Percentiles rank a stretch among this genome's conserved stretches.
These are phyloP conservation scores for Centropus unirufus DNA, from an alignment of 2,113 vertebrate species.

Conservation along the genomic window DNA sequence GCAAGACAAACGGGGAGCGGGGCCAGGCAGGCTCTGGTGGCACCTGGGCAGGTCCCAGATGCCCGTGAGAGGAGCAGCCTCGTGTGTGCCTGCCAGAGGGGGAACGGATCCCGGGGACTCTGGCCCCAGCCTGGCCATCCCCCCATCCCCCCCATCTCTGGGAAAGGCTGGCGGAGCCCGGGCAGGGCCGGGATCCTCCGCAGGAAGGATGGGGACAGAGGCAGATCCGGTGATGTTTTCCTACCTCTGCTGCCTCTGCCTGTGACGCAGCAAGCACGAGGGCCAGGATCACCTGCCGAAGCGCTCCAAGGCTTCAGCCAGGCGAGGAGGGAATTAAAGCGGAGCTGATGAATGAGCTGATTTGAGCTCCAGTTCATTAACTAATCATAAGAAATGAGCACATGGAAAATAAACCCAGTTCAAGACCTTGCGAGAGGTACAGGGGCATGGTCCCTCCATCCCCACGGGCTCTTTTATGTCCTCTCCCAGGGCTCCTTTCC, in stretches of 20 bases:
- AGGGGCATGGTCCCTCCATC: background rate
- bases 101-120: background rate
- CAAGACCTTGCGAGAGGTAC: background rate
- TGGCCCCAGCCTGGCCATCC: background rate
- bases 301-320: background rate
- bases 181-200: background rate
- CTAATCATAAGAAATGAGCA: background rate
- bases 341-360: background rate
- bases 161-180: no score
- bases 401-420: background rate
- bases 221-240: background rate
- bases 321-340: background rate
- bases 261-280: no score
- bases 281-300: background rate
- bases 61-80: background rate
- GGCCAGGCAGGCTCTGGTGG: background rate
- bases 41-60: background rate
- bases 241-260: background rate
- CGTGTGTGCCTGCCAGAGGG: background rate
- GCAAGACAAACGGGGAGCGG: no score
- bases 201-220: background rate
- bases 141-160: no score
- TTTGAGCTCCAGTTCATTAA: background rate
- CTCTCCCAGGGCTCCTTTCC: background rate
- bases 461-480: rapidly evolving